These are phyloP conservation scores for Apodemia zela DNA, from an alignment of 2,888 invertebrate species.

Conservation along the genomic window DNA sequence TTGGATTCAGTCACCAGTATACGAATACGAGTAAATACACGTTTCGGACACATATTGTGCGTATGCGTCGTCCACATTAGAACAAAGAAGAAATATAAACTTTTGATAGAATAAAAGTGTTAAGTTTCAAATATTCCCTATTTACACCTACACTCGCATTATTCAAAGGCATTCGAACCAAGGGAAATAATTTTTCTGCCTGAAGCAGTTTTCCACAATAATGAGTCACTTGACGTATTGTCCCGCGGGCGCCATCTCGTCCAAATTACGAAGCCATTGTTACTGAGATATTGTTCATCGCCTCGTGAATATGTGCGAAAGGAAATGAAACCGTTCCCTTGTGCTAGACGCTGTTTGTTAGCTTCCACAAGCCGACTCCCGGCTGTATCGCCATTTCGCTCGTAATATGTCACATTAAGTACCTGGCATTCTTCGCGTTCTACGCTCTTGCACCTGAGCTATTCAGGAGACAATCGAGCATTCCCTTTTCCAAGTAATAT, in stretches of 20 bases:
- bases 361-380: constrained; percentile 37
- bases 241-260: constrained; percentile 64
- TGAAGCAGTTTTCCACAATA: constrained; percentile 63
- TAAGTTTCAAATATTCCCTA: constrained; percentile 11
- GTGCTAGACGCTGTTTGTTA: constrained; percentile 54
- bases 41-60: neutral
- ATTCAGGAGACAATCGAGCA: neutral
- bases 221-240: constrained; percentile 74
- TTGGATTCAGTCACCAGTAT: too few species aligned
- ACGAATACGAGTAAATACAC: too few species aligned
- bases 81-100: neutral
- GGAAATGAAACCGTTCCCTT: constrained; percentile 69
- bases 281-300: constrained; percentile 70
- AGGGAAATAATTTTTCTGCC: constrained; percentile 59
- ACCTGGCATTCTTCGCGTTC: constrained; percentile 1
- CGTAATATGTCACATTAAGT: neutral
- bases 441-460: constrained; percentile 1
- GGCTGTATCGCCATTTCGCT: neutral
- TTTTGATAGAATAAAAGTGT: neutral
- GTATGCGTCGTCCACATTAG: neutral
- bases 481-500: neutral
- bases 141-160: constrained; percentile 47
- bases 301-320: constrained; percentile 67
- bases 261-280: constrained; percentile 74
- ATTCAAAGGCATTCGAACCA: constrained; percentile 42